phyloP scores from a whole-genome alignment of 2,888 invertebrate genomes.

The Seira ritae region DNA sequence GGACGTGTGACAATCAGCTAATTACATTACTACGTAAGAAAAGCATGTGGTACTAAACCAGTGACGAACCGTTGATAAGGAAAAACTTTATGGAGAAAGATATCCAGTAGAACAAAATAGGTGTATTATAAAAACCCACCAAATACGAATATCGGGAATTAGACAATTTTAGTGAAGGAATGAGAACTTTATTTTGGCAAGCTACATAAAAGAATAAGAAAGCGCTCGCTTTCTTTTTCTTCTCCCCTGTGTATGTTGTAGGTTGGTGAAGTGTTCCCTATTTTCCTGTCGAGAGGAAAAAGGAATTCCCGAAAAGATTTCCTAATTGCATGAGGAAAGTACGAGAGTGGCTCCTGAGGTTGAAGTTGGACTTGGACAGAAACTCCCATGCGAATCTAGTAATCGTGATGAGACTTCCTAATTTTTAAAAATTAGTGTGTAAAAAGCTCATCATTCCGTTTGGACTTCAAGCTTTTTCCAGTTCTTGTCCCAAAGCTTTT shows the following conservation, averaged over 20 bases:
- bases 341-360: slow-evolving; percentile 1
- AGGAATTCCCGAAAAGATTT: slow-evolving; percentile 13
- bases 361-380: slow-evolving; percentile 9
- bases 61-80: background rate
- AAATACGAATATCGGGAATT: too few relatives aligned
- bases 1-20: slow-evolving; percentile 32
- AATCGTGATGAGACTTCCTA: slow-evolving; percentile 26
- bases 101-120: too few relatives aligned
- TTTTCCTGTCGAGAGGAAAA: slow-evolving; percentile 8
- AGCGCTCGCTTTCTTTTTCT: background rate
- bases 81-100: too few relatives aligned
- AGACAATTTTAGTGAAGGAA: too few relatives aligned
- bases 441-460: background rate
- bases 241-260: background rate
- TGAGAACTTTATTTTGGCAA: too few relatives aligned
- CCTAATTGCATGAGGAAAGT: slow-evolving; percentile 28
- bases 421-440: slow-evolving; percentile 12
- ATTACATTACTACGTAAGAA: slow-evolving; percentile 13
- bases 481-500: background rate
- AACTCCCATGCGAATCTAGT: slow-evolving; percentile 17
- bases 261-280: slow-evolving; percentile 4
- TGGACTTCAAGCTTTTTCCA: too few relatives aligned
- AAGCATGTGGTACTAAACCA: background rate
- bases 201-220: too few relatives aligned
- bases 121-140: too few relatives aligned